Evolutionary conservation across 2,888 invertebrate genomes (phyloP).

Genomic region (Chirona hameri): DNA sequence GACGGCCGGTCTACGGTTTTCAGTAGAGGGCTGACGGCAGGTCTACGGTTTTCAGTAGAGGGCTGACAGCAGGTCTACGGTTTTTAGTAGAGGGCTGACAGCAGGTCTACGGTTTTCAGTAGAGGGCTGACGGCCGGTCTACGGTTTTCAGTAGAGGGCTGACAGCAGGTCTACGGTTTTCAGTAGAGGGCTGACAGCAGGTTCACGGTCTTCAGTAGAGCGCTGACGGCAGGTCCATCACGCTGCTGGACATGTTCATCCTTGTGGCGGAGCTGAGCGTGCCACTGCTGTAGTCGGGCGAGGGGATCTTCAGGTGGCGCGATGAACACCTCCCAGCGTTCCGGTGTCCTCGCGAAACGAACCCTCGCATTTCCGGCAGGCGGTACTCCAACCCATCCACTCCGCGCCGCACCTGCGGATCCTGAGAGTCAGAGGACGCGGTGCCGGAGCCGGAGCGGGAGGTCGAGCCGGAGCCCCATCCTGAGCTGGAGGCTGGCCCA

Average conservation of each 20-base stretch:
- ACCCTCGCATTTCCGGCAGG: not conserved
- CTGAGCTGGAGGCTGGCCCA: not conserved
- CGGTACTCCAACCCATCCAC: not conserved
- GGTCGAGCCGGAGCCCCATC: not conserved
- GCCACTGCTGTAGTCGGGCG: slow-evolving; percentile 31
- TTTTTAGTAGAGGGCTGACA: too few species aligned
- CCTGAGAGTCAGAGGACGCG: not conserved
- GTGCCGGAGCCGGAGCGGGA: not conserved
- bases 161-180: too few species aligned
- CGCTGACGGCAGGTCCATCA: slow-evolving; percentile 40
- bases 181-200: too few species aligned
- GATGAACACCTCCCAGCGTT: not conserved
- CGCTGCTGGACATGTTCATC: slow-evolving; percentile 28
- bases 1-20: too few species aligned
- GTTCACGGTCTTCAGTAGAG: slow-evolving; percentile 35
- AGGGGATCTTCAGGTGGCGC: not conserved
- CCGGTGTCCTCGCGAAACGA: not conserved
- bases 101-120: too few species aligned
- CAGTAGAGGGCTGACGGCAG: too few species aligned
- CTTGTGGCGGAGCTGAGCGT: slow-evolving; percentile 34
- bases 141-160: too few species aligned
- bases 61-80: too few species aligned
- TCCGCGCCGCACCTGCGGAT: not conserved
- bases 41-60: too few species aligned
- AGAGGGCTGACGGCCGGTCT: too few species aligned